Evolutionary conservation across 1,140 invertebrate species (phyloP).

Genomic region (Drosophila prosaltans): DNA sequence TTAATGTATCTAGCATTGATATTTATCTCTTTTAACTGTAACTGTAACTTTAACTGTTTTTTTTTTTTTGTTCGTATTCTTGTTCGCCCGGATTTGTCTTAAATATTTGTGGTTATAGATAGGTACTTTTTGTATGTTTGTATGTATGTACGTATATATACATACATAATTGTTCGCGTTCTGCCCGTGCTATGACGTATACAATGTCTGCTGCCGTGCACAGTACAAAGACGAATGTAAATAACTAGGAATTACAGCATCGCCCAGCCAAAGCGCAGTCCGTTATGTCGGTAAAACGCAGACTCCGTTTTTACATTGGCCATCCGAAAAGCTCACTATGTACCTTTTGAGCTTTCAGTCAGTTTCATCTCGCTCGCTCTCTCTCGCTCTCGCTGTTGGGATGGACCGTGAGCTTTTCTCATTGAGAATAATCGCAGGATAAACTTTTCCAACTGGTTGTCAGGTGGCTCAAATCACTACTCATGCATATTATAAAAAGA

Average conservation of each 20-base stretch:
- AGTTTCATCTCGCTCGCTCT: not conserved
- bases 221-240: slow-evolving; percentile 49
- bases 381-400: not conserved
- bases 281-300: not conserved
- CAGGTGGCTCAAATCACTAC: not conserved
- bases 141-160: slow-evolving; percentile 6
- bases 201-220: slow-evolving; percentile 45
- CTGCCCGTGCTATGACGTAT: slow-evolving; percentile 18
- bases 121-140: slow-evolving; percentile 22
- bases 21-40: not conserved
- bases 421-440: slow-evolving; percentile 10
- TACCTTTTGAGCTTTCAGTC: not conserved
- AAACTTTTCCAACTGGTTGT: not conserved
- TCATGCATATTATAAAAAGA: too few species aligned
- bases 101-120: not conserved
- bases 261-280: slow-evolving; percentile 23
- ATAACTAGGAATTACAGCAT: slow-evolving; percentile 39
- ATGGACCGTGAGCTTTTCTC: slow-evolving; percentile 2
- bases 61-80: not conserved
- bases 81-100: not conserved
- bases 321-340: slow-evolving; percentile 3
- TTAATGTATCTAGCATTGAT: not conserved
- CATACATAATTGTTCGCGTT: slow-evolving; percentile 5
- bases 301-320: not conserved
- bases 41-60: not conserved